Evolutionary conservation across 2,888 invertebrate genomes (phyloP), one percentile per base, ranked within the genome.

Genomic region (Sturmia bella): DNA sequence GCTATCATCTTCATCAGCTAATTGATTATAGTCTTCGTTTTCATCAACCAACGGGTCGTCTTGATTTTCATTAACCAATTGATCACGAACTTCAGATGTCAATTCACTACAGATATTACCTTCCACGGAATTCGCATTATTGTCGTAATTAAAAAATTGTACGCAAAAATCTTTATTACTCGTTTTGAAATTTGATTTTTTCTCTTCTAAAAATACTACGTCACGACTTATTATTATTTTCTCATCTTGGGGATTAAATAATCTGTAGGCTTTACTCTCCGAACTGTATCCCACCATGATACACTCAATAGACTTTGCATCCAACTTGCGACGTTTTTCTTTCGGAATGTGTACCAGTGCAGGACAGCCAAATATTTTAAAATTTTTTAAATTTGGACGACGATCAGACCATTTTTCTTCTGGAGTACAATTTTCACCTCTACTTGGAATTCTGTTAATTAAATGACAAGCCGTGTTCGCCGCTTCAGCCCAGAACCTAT

Each of bases 321-420:
- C 52, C n/a, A 52, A n/a, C n/a, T 52, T 52, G 7, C 27, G 21
- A n/a, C 1, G 63, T n/a, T 68, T 84, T 66, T 83, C 78, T 43
- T 84, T 84, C 0, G 80, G 80, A 15, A 84, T 32, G 24, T 84
- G 83, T 43, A 61, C 78, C 48, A 84, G 72, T 1, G 80, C 78
- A 17, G 64, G 66, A 12, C 80, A 83, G 1, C 84, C 81, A 68
- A 83, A 84, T 5, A 84, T 63, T 45, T 77, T 73, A n/a, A 84
- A 50, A 12, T 43, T 37, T 50, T 48, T 66, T 11, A 85, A 59
- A 50, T 73, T 50, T 43, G 79, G 78, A 56, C 52, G 66, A 57
- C 41, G 63, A 0, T 57, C 59, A 11, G 66, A 41, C 80, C 85
- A 84, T 24, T 80, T 52, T 78, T 82, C 81, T 59, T 84, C 74